Conservation (phyloP, 1,140 invertebrate species). For the Gonioctena quinquepunctata region DNA sequence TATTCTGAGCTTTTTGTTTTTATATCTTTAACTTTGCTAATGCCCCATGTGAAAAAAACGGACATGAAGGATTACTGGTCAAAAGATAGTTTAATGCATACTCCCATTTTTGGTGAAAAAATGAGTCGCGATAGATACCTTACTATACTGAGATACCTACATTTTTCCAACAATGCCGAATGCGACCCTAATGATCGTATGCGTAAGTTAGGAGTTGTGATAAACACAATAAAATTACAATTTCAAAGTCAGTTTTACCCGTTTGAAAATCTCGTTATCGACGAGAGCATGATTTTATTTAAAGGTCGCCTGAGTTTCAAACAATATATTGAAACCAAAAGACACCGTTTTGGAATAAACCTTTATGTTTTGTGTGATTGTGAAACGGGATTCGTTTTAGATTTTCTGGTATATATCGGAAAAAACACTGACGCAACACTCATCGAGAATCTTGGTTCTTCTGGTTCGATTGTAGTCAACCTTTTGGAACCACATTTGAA, state of each 20-base stretch:
- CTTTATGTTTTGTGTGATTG: conserved; percentile 46
- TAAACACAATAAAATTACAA: conserved; percentile 21
- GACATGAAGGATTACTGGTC: conserved; percentile 33
- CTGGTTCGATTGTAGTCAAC: conserved; percentile 38
- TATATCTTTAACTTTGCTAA: neutral
- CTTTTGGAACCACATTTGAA: conserved; percentile 41
- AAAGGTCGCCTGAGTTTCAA: conserved; percentile 52
- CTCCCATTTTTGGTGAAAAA: conserved; percentile 38
- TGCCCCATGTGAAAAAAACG: neutral
- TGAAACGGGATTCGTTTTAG: conserved; percentile 49
- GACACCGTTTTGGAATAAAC: conserved; percentile 52
- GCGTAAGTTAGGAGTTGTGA: neutral
- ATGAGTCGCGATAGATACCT: conserved; percentile 41
- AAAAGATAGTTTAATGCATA: conserved; percentile 32
- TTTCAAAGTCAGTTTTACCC: conserved; percentile 29
- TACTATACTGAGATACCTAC: conserved; percentile 26
- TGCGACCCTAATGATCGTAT: neutral
- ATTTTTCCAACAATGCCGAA: conserved; percentile 32
- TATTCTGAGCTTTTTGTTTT: neutral
- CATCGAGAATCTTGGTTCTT: conserved; percentile 28
- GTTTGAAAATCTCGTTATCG: conserved; percentile 32
- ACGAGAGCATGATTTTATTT: conserved; percentile 43
- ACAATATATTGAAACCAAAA: conserved; percentile 52
- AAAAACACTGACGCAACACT: conserved; percentile 27
- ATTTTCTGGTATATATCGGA: conserved; percentile 50